phyloP scores from a whole-genome alignment of 2,113 vertebrate species.

The Galbula dea region DNA sequence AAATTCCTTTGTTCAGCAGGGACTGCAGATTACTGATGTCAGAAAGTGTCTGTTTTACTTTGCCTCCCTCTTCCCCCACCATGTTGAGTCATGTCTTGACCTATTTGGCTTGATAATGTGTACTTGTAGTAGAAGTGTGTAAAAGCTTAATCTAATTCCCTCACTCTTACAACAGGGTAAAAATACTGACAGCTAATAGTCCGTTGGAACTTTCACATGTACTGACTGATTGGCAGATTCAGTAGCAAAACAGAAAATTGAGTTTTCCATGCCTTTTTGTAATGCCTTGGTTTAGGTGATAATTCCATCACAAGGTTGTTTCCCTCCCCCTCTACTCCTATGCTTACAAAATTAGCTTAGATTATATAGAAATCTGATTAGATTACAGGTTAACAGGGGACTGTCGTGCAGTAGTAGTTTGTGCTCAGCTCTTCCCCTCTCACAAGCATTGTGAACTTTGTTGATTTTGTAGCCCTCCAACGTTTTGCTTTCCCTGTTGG shows the following conservation, averaged over 20 bases:
- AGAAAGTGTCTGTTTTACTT: neutral
- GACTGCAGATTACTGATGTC: constrained; percentile 28
- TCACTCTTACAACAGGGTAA: neutral
- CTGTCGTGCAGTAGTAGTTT: neutral
- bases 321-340: neutral
- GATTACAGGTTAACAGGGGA: neutral
- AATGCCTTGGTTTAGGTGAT: neutral
- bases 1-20: constrained; percentile 27
- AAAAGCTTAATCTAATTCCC: constrained; percentile 26
- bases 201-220: neutral
- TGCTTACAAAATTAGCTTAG: neutral
- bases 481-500: neutral
- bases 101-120: constrained; percentile 54
- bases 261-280: neutral
- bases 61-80: neutral
- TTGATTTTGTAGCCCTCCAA: neutral
- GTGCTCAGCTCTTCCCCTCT: neutral
- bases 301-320: neutral
- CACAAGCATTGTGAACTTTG: rapidly evolving
- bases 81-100: constrained; percentile 53
- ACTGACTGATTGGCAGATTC: neutral
- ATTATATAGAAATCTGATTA: neutral
- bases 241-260: neutral
- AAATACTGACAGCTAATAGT: neutral
- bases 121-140: neutral